These are phyloP conservation scores for Brachypteracias leptosomus DNA, from an alignment of 2,113 vertebrate species.

Conservation along the genomic window DNA sequence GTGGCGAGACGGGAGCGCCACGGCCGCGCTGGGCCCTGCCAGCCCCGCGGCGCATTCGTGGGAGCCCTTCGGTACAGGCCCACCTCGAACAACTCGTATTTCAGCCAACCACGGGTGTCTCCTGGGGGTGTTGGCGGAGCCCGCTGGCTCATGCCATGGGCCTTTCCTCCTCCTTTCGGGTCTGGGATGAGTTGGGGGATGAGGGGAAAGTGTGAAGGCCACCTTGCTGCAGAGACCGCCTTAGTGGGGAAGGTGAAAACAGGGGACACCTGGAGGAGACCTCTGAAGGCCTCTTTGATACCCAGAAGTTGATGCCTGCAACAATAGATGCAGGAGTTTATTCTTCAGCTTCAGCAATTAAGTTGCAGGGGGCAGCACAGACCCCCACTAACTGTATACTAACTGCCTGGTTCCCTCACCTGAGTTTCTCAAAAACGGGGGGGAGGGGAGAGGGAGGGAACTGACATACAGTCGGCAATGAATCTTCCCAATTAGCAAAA, in stretches of 20 bases:
- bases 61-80: rapidly evolving
- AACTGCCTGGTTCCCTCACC: no score
- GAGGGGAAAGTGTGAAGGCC: background rate
- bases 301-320: no score
- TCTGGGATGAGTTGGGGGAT: background rate
- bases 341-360: no score
- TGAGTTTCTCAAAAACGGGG: no score
- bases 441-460: no score
- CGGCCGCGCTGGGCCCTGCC: no score
- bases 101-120: rapidly evolving
- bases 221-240: background rate
- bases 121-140: background rate
- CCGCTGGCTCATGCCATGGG: rapidly evolving
- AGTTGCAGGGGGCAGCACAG: no score
- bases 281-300: background rate
- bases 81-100: rapidly evolving
- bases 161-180: background rate
- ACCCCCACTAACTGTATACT: no score
- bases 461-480: no score
- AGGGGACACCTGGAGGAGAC: background rate
- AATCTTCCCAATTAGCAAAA: no score
- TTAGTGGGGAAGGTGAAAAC: background rate
- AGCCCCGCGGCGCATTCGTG: rapidly evolving
- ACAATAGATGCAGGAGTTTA: no score
- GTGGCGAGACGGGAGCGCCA: no score